Base-by-base conservation (phyloP, 1,140 invertebrate species). In the Danaus melanippus region DNA sequence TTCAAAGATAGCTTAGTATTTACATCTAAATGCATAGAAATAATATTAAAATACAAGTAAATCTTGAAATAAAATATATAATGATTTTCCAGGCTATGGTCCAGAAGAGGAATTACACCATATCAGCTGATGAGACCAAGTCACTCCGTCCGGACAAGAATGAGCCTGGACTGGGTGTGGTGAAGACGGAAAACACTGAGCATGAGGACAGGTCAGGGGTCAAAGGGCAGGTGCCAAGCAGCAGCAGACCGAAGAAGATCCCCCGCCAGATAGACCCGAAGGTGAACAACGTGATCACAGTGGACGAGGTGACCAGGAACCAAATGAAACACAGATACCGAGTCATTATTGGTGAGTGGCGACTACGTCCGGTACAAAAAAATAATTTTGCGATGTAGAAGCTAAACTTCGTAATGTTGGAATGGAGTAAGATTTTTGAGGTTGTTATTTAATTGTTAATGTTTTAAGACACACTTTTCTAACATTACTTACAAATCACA, bases 261-360 rank as follows among this genome's bases (percentile, higher is more conserved):
- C 86, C 86, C 0, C 59, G 79, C 1, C 79, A 81, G 11, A 41
- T 84, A 6, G 71, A 80, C 10, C 79, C 83, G 0, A 84, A 74
- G 53, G 54, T 72, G 9, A 61, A 59, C 1, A 78, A 83, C 12
- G 81, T 88, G 12, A 55, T 85, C 7, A 85, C 80, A 0, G 50
- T 88, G 9, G 78, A 82, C 44, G 74, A 79, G 42, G 62, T 66
- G 12, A 82, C 73, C 0, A 79, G 85, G 53, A 88, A 87, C 55
- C 77, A 86, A 54, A 77, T 76, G 64, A 88, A 87, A 49, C 69
- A 86, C 53, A 66, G 84, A 44, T 87, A 82, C 54, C 73, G 85
- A 53, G 76, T 88, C 50, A 80, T 88, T 57, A 85, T 88, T 48
- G 86, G 86, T 87, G 47, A 78, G 64, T 49, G 12, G 9, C n/a